phyloP scores from a whole-genome alignment of 2,797 vertebrate genomes.

The Phrynocephalus guinanensis region DNA sequence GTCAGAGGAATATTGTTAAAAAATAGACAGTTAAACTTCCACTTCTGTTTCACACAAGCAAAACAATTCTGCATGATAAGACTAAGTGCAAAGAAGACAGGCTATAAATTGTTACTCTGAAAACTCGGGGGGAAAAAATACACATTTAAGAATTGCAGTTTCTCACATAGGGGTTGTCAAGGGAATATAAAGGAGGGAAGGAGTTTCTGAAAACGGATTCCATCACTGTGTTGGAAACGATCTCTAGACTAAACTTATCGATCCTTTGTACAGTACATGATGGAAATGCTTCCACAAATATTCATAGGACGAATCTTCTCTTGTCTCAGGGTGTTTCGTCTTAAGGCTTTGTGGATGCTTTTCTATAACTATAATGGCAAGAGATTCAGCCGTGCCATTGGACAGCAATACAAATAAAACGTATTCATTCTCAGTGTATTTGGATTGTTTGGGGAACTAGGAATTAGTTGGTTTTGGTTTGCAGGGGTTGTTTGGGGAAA shows the following conservation, averaged over 20 bases:
- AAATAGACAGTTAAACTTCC: constrained; percentile 20
- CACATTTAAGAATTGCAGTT: background rate
- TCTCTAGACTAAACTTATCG: background rate
- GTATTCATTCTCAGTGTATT: no score
- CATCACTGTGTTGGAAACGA: background rate
- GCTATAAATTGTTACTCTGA: background rate
- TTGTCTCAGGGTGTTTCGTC: background rate
- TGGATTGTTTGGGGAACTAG: no score
- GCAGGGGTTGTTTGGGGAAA: no score
- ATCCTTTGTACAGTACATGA: background rate
- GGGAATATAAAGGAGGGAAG: background rate
- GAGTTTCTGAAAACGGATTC: background rate
- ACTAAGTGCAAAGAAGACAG: constrained; percentile 29
- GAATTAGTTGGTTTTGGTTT: no score
- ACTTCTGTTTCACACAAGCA: constrained; percentile 25
- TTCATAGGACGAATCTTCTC: background rate
- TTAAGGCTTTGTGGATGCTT: background rate
- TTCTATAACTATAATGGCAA: background rate
- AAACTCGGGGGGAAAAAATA: constrained; percentile 8
- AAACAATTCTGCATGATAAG: constrained; percentile 34
- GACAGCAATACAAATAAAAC: no score
- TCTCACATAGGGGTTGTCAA: background rate
- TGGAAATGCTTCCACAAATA: constrained; percentile 6
- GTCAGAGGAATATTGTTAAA: constrained; percentile 3
- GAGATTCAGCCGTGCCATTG: background rate